Base-by-base conservation (phyloP, 2,888 invertebrate genomes). In the Hecatera dysodea region DNA sequence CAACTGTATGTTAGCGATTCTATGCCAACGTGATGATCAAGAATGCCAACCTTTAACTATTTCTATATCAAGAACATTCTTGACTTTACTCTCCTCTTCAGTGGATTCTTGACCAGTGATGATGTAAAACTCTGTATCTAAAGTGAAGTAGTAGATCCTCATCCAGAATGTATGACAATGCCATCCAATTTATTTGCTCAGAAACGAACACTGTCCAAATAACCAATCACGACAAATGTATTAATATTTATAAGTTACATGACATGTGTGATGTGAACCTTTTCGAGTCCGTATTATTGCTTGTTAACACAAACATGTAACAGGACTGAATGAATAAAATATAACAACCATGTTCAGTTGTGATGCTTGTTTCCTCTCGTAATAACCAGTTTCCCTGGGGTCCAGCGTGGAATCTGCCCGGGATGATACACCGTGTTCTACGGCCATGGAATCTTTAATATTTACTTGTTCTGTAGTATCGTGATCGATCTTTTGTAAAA, bases 271-370 rank as follows among this genome's bases (percentile, higher is more conserved):
- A n/a, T n/a, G n/a, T 39, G 59, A 36, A 56, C 61, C 27, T 57
- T 46, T 48, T 29, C 36, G 52, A 50, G 15, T 64, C 39, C 44
- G 12, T 78, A 29, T 57, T 75, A 75, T 80, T 68, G 68, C 76
- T 77, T 64, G 64, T 57, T 80, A 75, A 52, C 17, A 48, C 57
- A 55, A 67, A 68, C 79, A 48, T 36, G 27, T 67, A 56, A 59
- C 59, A 81, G 52, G 39, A 60, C 44, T 60, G 64, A 53, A 53
- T 67, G 66, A 80, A 78, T 78, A 80, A 70, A 80, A 78, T 62
- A 79, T 64, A 63, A 69, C 55, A 69, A 48, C 62, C 19, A 46
- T 52, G 57, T 59, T 59, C 24, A 42, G 56, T 27, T 27, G 55
- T 36, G 39, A 17, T 42, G 46, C 36, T 59, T 66, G 70, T 61